Conservation (phyloP, 2,888 invertebrate species). For the Podabrus alpinus region DNA sequence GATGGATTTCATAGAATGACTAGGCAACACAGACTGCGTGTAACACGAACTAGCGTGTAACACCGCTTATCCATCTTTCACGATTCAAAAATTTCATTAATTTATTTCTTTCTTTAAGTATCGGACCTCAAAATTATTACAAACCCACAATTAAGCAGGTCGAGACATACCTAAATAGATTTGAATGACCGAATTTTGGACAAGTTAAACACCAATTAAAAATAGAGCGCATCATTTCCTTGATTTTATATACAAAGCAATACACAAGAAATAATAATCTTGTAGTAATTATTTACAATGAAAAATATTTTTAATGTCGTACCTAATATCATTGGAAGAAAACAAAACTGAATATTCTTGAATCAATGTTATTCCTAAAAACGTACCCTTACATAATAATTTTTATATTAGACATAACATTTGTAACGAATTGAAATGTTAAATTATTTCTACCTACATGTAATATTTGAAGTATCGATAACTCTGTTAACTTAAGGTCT, state of each 20-base stretch:
- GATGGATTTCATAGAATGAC: background rate
- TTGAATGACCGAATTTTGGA: background rate
- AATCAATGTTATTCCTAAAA: background rate
- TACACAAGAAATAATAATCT: background rate
- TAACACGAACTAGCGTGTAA: background rate
- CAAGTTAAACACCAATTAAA: slow-evolving; percentile 21
- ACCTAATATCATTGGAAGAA: background rate
- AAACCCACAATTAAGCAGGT: background rate
- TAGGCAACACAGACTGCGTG: background rate
- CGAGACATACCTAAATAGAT: too few species aligned
- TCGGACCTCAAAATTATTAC: background rate
- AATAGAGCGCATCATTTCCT: slow-evolving; percentile 25
- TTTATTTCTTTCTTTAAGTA: background rate
- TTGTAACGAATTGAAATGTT: background rate
- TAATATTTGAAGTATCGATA: background rate
- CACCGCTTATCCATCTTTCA: background rate
- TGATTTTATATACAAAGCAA: slow-evolving; percentile 25
- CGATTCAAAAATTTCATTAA: background rate
- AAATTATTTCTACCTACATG: background rate
- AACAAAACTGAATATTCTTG: background rate
- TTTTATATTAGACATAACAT: background rate
- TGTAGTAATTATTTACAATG: slow-evolving; percentile 7
- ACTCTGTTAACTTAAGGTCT: background rate
- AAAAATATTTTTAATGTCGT: background rate
- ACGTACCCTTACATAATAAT: background rate